These are phyloP conservation scores for Baccha elongata DNA, from an alignment of 2,888 invertebrate species.

Conservation along the genomic window DNA sequence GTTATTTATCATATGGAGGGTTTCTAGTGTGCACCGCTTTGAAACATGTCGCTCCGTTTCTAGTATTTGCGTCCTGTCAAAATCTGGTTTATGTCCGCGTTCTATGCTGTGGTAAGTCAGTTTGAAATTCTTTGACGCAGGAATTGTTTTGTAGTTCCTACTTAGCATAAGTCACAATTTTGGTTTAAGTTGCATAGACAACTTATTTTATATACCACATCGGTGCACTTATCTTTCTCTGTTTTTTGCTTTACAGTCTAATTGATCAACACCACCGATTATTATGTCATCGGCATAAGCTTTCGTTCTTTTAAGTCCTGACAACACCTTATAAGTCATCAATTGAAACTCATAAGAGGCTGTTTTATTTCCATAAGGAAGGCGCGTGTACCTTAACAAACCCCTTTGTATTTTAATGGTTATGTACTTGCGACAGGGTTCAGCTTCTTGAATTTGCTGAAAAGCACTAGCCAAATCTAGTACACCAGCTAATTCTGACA, in stretches of 20 bases:
- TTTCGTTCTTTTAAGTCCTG: slow-evolving; percentile 10
- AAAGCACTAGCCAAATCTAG: slow-evolving; percentile 73
- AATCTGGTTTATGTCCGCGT: too few species aligned
- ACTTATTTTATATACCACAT: too few species aligned
- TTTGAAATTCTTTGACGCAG: too few species aligned
- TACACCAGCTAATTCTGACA: slow-evolving; percentile 64
- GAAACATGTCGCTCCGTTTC: too few species aligned
- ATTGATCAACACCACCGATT: slow-evolving; percentile 36
- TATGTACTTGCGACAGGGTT: slow-evolving; percentile 62
- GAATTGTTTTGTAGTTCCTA: too few species aligned
- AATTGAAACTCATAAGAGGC: slow-evolving; percentile 33
- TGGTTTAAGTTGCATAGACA: too few species aligned
- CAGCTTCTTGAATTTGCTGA: slow-evolving; percentile 66
- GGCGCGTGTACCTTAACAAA: slow-evolving; percentile 9
- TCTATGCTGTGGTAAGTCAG: too few species aligned
- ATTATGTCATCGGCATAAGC: slow-evolving; percentile 66
- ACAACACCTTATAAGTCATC: slow-evolving; percentile 37
- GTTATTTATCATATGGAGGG: too few species aligned
- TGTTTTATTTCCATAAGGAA: slow-evolving; percentile 29
- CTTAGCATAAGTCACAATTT: too few species aligned
- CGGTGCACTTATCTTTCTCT: too few species aligned
- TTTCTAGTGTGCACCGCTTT: too few species aligned
- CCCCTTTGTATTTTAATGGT: slow-evolving; percentile 74
- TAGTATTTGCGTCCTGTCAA: too few species aligned
- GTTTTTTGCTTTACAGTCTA: slow-evolving; percentile 37